These are phyloP conservation scores for Channallabes apus DNA, from an alignment of 2,797 vertebrate genomes.

Conservation along the genomic window DNA sequence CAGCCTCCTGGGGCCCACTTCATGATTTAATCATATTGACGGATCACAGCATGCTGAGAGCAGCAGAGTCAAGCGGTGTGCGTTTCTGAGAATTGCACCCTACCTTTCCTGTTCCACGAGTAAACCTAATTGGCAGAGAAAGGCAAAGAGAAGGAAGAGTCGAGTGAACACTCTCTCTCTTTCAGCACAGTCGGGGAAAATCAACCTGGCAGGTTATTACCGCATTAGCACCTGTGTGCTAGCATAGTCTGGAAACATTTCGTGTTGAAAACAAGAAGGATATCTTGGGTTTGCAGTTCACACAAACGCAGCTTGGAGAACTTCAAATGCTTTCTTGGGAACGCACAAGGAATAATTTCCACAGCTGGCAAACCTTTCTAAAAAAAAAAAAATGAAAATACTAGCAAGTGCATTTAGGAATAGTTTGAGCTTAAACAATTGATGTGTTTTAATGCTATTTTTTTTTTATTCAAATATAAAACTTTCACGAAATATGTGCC, in stretches of 20 bases:
- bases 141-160: slow-evolving; percentile 39
- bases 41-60: slow-evolving; percentile 66
- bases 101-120: slow-evolving; percentile 11
- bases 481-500: neutral
- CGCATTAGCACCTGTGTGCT: slow-evolving; percentile 6
- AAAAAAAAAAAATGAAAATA: neutral
- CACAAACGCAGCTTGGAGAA: neutral
- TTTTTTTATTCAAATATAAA: neutral
- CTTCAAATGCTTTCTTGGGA: neutral
- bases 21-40: slow-evolving; percentile 62
- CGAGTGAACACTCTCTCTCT: slow-evolving; percentile 31
- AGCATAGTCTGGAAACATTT: neutral
- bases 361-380: neutral
- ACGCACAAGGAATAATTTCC: neutral
- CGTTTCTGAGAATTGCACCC: slow-evolving; percentile 38
- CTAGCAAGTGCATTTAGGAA: neutral
- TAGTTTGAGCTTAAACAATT: neutral
- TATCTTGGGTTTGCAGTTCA: slow-evolving; percentile 3
- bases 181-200: slow-evolving; percentile 26
- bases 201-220: slow-evolving; percentile 28
- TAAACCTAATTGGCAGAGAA: slow-evolving; percentile 53
- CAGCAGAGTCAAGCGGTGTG: slow-evolving; percentile 67
- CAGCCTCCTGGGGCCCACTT: slow-evolving; percentile 16
- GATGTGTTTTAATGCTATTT: neutral
- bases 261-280: slow-evolving; percentile 5